Base-by-base conservation (phyloP, 2,113 vertebrate species). In the Formicarius rufipectus region DNA sequence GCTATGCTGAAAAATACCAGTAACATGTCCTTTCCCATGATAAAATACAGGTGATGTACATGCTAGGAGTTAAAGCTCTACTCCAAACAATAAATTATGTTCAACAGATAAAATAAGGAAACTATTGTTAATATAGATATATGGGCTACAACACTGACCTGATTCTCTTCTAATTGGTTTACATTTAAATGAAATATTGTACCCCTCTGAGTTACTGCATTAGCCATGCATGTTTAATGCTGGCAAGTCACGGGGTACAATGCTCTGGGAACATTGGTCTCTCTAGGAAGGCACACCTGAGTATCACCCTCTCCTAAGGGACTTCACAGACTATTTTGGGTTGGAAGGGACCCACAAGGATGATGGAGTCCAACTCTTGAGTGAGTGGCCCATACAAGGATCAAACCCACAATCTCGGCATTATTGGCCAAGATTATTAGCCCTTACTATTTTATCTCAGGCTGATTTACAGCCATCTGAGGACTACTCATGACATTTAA, bases 161-260 rank as follows among this genome's bases (percentile, higher is more conserved):
- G 50, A 59, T 31, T 78, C 19, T 86, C 31, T 85, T 68, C 33
- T 59, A 40, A 42, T 0, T 62, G 53, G 22, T 40, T 68, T 75
- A 49, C 53, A 66, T 0, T 66, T 35, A 77, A 83, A 71, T 15
- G 16, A 69, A 82, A 53, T 91, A 67, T 20, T 71, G 37, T 23
- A 73, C 13, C 13, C 4, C 47, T 83, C 74, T 21, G 25, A 64
- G 18, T 10, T 69, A 44, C 49, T 39, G 37, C 28, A 53, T 28
- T 52, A 69, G 42, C 47, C 67, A 35, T 0, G 0, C 37, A 40
- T 5, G 30, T n/a, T 69, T 27, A 69, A 0, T 6, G 23, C 15
- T 49, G 23, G 9, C 30, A 89, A 60, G 44, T 33, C 30, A 28
- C 17, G 4, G 16, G 73, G 18, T 10, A 77, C 8, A 28, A 4